These are phyloP conservation scores for Polypterus senegalus DNA, from an alignment of 2,113 vertebrate species.

Conservation along the genomic window DNA sequence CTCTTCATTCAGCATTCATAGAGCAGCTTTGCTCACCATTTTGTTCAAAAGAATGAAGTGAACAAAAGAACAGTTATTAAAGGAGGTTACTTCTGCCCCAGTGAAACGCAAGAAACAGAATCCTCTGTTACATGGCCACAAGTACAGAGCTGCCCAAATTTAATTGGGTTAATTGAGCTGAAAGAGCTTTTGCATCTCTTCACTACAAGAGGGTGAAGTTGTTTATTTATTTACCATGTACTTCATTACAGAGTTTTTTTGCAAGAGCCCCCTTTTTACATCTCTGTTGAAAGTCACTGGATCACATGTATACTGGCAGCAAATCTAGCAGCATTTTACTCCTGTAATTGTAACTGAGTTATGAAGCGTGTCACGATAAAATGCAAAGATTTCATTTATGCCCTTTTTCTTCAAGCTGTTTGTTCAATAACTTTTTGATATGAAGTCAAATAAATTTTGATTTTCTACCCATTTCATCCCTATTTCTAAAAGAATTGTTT, in stretches of 20 bases:
- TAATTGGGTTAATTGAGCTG: slow-evolving; percentile 10
- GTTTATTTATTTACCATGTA: slow-evolving; percentile 9
- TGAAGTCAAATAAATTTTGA: too few relatives aligned
- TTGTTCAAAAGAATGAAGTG: slow-evolving; percentile 8
- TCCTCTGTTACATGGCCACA: neutral
- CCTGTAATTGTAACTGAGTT: too few relatives aligned
- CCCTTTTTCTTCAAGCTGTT: too few relatives aligned
- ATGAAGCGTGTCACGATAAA: too few relatives aligned
- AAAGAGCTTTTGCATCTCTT: neutral
- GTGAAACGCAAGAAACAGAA: slow-evolving; percentile 1
- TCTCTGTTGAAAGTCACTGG: neutral
- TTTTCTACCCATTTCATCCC: too few relatives aligned
- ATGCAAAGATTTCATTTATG: too few relatives aligned
- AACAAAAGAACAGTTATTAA: slow-evolving; percentile 16
- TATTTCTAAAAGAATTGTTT: too few relatives aligned
- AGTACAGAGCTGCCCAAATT: neutral
- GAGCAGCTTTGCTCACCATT: neutral
- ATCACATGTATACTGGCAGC: neutral
- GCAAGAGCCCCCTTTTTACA: neutral
- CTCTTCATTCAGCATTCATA: neutral
- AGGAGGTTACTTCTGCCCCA: slow-evolving; percentile 17
- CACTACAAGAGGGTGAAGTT: neutral
- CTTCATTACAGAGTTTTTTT: neutral
- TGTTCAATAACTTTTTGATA: too few relatives aligned
- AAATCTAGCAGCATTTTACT: too few relatives aligned